Conservation (phyloP, 2,797 vertebrate species). For the Hippoglossus hippoglossus region DNA sequence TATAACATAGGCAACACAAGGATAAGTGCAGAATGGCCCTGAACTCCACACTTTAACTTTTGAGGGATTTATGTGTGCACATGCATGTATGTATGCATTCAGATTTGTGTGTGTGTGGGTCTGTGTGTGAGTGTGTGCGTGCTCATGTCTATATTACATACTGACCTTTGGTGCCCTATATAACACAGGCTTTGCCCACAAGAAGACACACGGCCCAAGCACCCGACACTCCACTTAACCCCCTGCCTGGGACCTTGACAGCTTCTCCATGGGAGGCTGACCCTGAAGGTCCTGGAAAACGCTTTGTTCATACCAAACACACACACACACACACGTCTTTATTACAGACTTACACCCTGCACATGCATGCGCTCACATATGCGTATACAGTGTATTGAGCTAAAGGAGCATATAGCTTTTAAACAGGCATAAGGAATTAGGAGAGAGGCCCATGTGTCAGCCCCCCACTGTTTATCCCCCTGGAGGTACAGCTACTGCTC, state of each 20-base stretch:
- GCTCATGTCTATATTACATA: conserved; percentile 64
- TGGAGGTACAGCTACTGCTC: conserved; percentile 62
- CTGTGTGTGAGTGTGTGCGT: conserved; percentile 2
- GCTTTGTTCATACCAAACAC: conserved; percentile 71
- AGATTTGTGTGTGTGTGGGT: conserved; percentile 20
- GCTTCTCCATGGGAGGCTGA: conserved; percentile 77
- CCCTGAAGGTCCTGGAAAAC: conserved; percentile 68
- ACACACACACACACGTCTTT: conserved; percentile 27
- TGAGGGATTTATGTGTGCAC: conserved; percentile 40
- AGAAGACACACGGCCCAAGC: conserved; percentile 65
- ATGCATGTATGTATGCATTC: conserved; percentile 29
- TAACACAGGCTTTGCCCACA: conserved; percentile 62
- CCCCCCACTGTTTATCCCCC: conserved; percentile 59
- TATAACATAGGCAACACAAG: conserved; percentile 47
- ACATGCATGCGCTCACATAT: conserved; percentile 29
- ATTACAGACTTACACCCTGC: conserved; percentile 43
- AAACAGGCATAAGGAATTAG: conserved; percentile 71
- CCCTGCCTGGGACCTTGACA: conserved; percentile 80
- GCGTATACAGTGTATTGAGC: conserved; percentile 7
- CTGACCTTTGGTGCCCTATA: conserved; percentile 65
- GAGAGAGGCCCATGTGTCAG: conserved; percentile 66
- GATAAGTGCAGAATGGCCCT: conserved; percentile 56
- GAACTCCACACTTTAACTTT: conserved; percentile 58
- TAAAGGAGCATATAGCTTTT: conserved; percentile 47
- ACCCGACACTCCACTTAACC: conserved; percentile 79